Evolutionary conservation across 2,888 invertebrate genomes (phyloP), one percentile per base, ranked within the genome.

Genomic region (Drosophila hawaiiensis): DNA sequence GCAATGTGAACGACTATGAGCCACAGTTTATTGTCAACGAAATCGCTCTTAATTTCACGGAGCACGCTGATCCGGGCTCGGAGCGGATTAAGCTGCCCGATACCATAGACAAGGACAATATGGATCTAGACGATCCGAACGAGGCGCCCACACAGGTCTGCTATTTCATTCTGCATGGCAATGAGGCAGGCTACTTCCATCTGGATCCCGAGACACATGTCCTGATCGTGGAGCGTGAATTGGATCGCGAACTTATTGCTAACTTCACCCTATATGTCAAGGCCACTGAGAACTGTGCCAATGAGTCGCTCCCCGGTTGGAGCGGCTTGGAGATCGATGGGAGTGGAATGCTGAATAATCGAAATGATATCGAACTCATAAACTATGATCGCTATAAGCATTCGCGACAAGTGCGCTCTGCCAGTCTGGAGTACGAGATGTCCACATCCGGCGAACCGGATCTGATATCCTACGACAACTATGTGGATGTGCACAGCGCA

Each of bases 151-250:
- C 96, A 58, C 96, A 97, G 72, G 97, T 98, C n/a, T 99, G 98
- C 91, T 99, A 98, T 92, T 98, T 96, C 91, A 97, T 99, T 59
- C 95, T 98, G n/a, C 95, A 95, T 9, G 98, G 98, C 19, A 97
- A 98, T 91, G 96, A 96, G 28, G 95, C 95, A 25, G 95, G 95
- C 12, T 94, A 95, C 65, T 98, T 98, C 91, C 94, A 94, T 56
- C 92, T 98, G 29, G 96, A 97, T 86, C 95, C 95, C 28, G 94
- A 95, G 74, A 95, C 95, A 9, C 98, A 98, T 92, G 96, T 93
- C 19, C 75, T 93, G 12, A 91, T 84, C 0, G 84, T 91, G 1
- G 83, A 84, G 0, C 95, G 95, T 84, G 95, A 95, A 62, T 92
- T 98, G 58, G 97, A 98, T 91, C 94, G 98, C 39, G 98, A 98